These are phyloP conservation scores for Digitonthophagus gazella DNA, from an alignment of 2,888 invertebrate genomes.

Conservation along the genomic window DNA sequence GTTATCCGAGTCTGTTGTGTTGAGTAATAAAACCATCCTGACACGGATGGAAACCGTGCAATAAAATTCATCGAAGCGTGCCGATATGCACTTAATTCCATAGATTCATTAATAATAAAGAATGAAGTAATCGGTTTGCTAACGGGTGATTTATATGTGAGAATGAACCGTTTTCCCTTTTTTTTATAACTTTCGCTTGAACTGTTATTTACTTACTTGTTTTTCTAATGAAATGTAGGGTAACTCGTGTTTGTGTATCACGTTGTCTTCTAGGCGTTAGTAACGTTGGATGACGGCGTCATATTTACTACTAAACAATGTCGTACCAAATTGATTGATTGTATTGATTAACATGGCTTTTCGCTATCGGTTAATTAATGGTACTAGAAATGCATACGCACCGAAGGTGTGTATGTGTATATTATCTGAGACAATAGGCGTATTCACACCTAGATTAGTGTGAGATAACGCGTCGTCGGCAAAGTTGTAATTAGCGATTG, in stretches of 20 bases:
- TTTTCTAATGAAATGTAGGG: neutral
- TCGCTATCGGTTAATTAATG: neutral
- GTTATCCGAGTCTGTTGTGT: neutral
- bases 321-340: neutral
- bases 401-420: neutral
- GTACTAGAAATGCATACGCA: neutral
- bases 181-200: neutral
- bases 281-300: neutral
- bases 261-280: neutral
- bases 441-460: neutral
- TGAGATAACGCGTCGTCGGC: neutral
- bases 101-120: neutral
- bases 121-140: neutral
- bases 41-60: neutral
- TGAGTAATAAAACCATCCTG: neutral
- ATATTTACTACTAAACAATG: neutral
- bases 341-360: neutral
- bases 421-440: neutral
- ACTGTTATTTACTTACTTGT: neutral
- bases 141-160: neutral
- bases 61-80: neutral
- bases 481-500: conserved; percentile 1
- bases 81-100: neutral
- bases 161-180: neutral
- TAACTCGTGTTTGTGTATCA: neutral